Base-by-base conservation (phyloP, 2,797 vertebrate genomes). In the Phaenicophaeus curvirostris region DNA sequence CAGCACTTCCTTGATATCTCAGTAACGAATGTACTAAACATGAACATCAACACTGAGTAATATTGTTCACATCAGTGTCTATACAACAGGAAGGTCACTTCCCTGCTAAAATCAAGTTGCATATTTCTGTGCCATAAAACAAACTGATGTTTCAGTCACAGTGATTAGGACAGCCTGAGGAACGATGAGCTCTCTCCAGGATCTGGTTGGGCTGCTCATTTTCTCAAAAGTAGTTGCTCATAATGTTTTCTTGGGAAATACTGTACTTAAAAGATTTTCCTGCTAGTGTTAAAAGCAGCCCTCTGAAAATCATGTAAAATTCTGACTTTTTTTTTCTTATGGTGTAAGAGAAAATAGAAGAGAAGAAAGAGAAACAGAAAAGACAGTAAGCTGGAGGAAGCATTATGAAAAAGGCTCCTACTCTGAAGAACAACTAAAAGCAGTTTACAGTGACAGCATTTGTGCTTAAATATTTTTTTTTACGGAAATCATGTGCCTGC, bases 41-140 rank as follows among this genome's bases (percentile, higher is more conserved):
- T 4, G 27, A 83, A 33, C 0, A 0, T 31, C 23, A 48, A 3
- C 5, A 48, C 13, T 1, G 1, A 68, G 18, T 16, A 71, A 30
- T 8, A 9, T 1, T 31, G 31, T 18, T 57, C 31, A 57, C 13
- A 31, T 14, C 11, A 14, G 25, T 8, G 13, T 30, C 33, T 42
- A 5, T 18, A 35, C 18, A 66, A 35, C 0, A 6, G 39, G 19
- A 88, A 33, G 33, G 42, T 46, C 14, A 54, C 17, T 71, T 33
- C 61, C 23, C 30, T 55, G 30, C 19, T 53, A 51, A 90, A 76
- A 73, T 67, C 19, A 58, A 33, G 17, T 5, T 37, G 3, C 4
- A 0, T 23, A 19, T 53, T 92, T 85, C 55, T 72, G 25, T 41
- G 41, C 50, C 1, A 1, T 30, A 72, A 68, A 85, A 71, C 19